These are phyloP conservation scores for Loriculus beryllinus DNA, from an alignment of 2,797 vertebrate species.

Conservation along the genomic window DNA sequence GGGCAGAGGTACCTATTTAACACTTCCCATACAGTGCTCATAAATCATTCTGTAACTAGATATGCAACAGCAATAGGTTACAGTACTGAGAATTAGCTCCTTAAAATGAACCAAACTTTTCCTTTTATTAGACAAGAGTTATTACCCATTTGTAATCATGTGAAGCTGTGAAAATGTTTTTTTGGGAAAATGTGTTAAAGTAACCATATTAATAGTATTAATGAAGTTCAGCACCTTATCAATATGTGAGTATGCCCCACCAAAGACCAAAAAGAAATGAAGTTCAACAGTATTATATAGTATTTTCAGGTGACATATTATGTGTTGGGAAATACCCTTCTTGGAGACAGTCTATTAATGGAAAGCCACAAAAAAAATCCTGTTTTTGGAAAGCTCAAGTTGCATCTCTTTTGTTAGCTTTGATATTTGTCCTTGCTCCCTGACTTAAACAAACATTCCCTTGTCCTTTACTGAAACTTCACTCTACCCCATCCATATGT, in stretches of 20 bases:
- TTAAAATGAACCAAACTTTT: neutral
- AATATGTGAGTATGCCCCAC: neutral
- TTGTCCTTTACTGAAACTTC: slow-evolving; percentile 34
- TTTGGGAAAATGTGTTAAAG: rapidly evolving
- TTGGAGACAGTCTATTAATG: neutral
- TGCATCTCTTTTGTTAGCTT: slow-evolving; percentile 14
- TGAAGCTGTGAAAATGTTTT: neutral
- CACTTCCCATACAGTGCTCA: neutral
- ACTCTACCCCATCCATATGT: neutral
- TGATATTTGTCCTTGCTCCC: neutral
- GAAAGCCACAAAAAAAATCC: neutral
- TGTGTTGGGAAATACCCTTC: neutral
- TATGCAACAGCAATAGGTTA: neutral
- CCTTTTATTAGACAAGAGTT: neutral
- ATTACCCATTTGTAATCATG: neutral
- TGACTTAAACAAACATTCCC: slow-evolving; percentile 46
- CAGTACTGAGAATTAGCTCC: neutral
- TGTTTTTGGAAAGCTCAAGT: neutral
- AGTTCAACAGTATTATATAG: neutral
- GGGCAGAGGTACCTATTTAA: neutral
- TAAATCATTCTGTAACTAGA: neutral
- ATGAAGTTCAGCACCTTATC: neutral
- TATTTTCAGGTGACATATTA: neutral
- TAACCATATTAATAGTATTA: neutral
- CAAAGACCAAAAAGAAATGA: neutral